Conservation (phyloP, 2,113 vertebrate species). For the Gymnocephalus cernua region DNA sequence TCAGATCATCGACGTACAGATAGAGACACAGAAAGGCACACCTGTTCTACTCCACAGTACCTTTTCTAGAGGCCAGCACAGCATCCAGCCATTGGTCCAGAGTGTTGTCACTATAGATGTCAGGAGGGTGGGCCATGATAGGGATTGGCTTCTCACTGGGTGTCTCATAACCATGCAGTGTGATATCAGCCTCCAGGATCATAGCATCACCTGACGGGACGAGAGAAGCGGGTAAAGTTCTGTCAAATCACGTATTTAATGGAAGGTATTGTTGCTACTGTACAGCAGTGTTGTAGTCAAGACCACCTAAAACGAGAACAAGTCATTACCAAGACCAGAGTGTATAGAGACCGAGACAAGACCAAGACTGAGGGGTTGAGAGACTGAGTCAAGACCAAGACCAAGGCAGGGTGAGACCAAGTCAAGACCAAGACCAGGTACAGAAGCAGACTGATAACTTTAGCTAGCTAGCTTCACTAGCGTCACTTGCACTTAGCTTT, state of each 20-base stretch:
- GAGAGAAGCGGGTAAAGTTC: not conserved
- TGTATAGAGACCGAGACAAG: no score
- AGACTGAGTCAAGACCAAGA: no score
- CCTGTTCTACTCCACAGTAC: conserved; percentile 57
- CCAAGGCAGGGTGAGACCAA: no score
- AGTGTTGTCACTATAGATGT: conserved; percentile 87
- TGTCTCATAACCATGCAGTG: conserved; percentile 82
- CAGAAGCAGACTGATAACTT: no score
- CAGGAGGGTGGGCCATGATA: conserved; percentile 89
- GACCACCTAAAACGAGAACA: no score
- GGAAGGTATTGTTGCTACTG: not conserved
- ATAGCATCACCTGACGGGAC: conserved; percentile 77
- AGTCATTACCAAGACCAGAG: no score
- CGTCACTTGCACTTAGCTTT: no score
- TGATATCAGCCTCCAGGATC: conserved; percentile 89
- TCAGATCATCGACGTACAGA: not conserved
- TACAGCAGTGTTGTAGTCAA: no score
- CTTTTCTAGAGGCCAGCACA: conserved; percentile 85
- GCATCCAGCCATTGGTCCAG: conserved; percentile 86
- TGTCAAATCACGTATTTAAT: not conserved
- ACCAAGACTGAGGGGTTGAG: no score
- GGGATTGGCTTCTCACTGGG: conserved; percentile 82
- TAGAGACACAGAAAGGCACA: not conserved
- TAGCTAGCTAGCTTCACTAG: no score
- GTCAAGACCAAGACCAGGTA: no score